phyloP scores from a whole-genome alignment of 2,113 vertebrate species.

The Tamias sibiricus region DNA sequence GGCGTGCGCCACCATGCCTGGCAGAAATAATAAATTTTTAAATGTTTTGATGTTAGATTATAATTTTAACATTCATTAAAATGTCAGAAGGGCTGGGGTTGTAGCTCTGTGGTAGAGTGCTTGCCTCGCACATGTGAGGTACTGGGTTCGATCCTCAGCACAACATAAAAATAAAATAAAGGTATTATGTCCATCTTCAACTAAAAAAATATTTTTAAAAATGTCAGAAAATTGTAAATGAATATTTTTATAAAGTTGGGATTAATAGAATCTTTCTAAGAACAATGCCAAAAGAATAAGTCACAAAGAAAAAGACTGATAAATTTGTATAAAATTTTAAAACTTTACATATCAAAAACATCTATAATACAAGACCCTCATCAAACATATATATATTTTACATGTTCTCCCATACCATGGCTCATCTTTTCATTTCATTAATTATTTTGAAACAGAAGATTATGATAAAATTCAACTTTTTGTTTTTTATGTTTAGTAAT shows the following conservation, averaged over 20 bases:
- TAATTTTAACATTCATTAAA: slow-evolving; percentile 38
- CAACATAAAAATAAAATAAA: too few species aligned
- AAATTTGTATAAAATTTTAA: neutral
- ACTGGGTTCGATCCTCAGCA: too few species aligned
- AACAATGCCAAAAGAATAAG: neutral
- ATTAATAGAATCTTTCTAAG: neutral
- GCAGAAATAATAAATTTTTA: slow-evolving; percentile 12
- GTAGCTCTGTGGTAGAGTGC: too few species aligned
- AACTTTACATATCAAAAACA: neutral
- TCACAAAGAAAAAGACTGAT: slow-evolving; percentile 1
- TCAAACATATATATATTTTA: neutral
- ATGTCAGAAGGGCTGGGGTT: neutral
- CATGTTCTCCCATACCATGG: neutral
- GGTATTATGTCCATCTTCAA: too few species aligned
- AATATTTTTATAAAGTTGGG: neutral
- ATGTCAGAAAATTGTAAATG: neutral
- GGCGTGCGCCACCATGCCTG: too few species aligned
- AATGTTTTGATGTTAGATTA: slow-evolving; percentile 8
- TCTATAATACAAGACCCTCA: neutral
- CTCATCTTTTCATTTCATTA: slow-evolving; percentile 17
- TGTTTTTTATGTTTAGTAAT: neutral
- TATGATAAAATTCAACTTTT: neutral
- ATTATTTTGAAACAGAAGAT: slow-evolving; percentile 21
- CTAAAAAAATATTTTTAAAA: too few species aligned
- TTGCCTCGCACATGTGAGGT: too few species aligned